Evolutionary conservation across 2,797 vertebrate genomes (phyloP).

Genomic region (Danio jaintianensis): DNA sequence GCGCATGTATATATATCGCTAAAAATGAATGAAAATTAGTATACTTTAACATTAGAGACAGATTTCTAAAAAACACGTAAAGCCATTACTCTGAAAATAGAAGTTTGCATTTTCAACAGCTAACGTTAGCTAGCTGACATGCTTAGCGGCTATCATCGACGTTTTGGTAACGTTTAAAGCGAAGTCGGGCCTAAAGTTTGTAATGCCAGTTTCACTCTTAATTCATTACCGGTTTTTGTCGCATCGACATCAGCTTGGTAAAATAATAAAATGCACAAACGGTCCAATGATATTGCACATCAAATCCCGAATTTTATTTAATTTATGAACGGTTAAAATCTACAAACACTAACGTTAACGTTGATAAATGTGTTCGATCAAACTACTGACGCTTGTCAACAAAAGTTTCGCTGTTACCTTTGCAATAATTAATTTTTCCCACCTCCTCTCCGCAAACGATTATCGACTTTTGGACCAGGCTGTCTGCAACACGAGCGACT

Average conservation of each 20-base stretch:
- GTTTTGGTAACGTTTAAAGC: conserved; percentile 23
- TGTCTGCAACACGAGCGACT: background rate
- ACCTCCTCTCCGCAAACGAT: background rate
- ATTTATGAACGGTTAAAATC: too few species aligned
- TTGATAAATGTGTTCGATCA: background rate
- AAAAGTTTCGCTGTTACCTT: background rate
- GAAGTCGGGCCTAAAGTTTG: background rate
- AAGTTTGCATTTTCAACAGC: background rate
- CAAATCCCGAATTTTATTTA: background rate
- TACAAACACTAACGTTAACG: background rate
- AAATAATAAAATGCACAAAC: too few species aligned
- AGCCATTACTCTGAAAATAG: background rate
- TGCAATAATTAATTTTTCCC: background rate
- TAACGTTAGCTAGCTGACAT: background rate
- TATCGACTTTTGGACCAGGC: background rate
- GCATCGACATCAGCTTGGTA: too few species aligned
- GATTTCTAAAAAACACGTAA: background rate
- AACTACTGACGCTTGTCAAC: background rate
- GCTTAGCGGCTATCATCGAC: background rate
- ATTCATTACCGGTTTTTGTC: background rate
- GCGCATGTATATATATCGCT: too few species aligned
- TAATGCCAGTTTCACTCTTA: too few species aligned
- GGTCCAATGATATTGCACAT: background rate
- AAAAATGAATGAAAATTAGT: background rate
- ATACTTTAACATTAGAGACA: background rate